A percentile compares a stretch with the other conserved stretches of the same genome.
phyloP scores from a whole-genome alignment of 2,113 vertebrate species.

The Cettia cetti region DNA sequence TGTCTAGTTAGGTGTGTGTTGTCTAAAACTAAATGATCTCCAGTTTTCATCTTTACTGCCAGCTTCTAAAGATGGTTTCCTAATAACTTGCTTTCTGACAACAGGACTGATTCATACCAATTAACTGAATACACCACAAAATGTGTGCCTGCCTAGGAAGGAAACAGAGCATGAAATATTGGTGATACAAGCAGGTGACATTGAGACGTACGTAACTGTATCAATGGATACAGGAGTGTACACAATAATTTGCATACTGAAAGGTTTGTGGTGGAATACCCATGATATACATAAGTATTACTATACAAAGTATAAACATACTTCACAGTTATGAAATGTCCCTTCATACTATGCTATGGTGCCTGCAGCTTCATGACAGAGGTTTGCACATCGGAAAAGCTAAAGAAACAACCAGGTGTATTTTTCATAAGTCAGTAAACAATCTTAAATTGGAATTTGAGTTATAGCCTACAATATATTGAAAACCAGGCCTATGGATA shows the following conservation, averaged over 20 bases:
- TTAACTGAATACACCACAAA: background rate
- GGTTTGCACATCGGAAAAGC: background rate
- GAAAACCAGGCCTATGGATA: background rate
- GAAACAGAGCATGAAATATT: background rate
- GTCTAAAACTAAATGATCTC: background rate
- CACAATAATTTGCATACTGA: background rate
- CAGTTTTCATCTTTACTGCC: background rate
- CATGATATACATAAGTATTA: too few relatives aligned
- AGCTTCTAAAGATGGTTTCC: background rate
- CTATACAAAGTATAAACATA: too few relatives aligned
- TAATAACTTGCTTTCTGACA: background rate
- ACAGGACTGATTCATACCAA: background rate
- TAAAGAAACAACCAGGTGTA: background rate
- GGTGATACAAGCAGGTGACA: background rate
- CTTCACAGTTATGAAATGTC: background rate
- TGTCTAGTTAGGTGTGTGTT: background rate
- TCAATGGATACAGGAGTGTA: too few relatives aligned
- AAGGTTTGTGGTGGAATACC: background rate
- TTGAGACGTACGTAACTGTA: background rate
- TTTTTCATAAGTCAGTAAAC: background rate
- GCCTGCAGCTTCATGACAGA: background rate
- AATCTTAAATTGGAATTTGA: background rate
- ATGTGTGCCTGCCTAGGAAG: background rate
- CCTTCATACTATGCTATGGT: background rate
- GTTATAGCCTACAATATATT: background rate